These are phyloP conservation scores for Chloroceryle aenea DNA, from an alignment of 2,113 vertebrate genomes.

Conservation along the genomic window DNA sequence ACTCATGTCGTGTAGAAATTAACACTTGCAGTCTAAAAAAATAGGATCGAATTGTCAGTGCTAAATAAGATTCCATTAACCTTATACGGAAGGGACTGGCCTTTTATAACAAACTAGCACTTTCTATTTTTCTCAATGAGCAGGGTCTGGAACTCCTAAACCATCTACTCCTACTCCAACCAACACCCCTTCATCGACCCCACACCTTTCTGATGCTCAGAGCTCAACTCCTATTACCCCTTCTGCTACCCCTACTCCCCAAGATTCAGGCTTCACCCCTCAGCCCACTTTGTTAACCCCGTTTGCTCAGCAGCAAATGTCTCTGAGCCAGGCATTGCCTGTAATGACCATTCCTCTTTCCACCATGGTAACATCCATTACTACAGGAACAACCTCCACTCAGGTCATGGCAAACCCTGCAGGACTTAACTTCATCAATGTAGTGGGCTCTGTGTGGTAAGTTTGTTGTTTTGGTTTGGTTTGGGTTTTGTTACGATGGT, in stretches of 20 bases:
- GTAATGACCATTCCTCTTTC: slow-evolving; percentile 97
- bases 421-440: slow-evolving; percentile 96
- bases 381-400: slow-evolving; percentile 89
- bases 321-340: slow-evolving; percentile 90
- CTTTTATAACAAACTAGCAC: slow-evolving; percentile 84
- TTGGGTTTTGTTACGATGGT: background rate
- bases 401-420: slow-evolving; percentile 93
- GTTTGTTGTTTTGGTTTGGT: slow-evolving; percentile 4
- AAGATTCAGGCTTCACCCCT: slow-evolving; percentile 85
- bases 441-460: slow-evolving; percentile 96
- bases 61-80: slow-evolving; percentile 80
- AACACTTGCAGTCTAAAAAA: slow-evolving; percentile 72
- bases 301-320: slow-evolving; percentile 93
- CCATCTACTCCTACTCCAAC: slow-evolving; percentile 95
- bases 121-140: slow-evolving; percentile 83
- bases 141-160: slow-evolving; percentile 98
- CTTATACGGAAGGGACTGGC: slow-evolving; percentile 76
- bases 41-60: slow-evolving; percentile 70
- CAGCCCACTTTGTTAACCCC: slow-evolving; percentile 89
- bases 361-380: slow-evolving; percentile 93
- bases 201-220: slow-evolving; percentile 89
- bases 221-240: slow-evolving; percentile 86
- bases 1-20: slow-evolving; percentile 67
- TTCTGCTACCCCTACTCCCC: slow-evolving; percentile 84
- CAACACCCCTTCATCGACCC: slow-evolving; percentile 94